phyloP scores from a whole-genome alignment of 2,888 invertebrate genomes.

The Pycnomerus fuliginosus region DNA sequence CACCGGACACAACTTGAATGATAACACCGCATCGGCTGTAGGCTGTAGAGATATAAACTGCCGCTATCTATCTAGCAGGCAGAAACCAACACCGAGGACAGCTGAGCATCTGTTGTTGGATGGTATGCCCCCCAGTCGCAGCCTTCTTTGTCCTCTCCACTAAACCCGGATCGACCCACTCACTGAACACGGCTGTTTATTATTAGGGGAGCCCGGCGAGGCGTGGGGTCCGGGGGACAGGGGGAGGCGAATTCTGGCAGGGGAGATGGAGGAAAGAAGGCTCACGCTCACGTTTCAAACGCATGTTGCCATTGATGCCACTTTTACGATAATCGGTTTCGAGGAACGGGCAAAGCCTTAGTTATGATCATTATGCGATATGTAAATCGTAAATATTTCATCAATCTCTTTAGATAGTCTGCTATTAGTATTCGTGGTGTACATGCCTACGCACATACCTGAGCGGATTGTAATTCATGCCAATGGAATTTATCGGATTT shows the following conservation, averaged over 20 bases:
- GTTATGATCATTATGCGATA: no score
- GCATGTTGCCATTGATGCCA: no score
- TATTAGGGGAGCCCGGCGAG: conserved; percentile 33
- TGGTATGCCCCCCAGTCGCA: conserved; percentile 23
- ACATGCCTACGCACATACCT: no score
- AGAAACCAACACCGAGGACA: conserved; percentile 29
- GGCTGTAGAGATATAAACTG: conserved; percentile 24
- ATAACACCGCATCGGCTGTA: conserved; percentile 15
- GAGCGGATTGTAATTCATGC: no score
- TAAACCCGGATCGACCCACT: conserved; percentile 31
- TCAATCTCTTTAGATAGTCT: no score
- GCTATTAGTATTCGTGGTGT: no score
- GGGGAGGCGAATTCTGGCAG: conserved; percentile 3
- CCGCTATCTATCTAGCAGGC: conserved; percentile 23
- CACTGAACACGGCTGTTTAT: conserved; percentile 30
- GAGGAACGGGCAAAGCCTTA: no score
- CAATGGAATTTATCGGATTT: no score
- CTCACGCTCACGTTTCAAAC: conserved; percentile 15
- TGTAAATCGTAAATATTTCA: no score
- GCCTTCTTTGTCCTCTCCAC: conserved; percentile 33
- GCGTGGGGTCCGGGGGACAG: conserved; percentile 12
- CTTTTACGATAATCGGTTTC: no score
- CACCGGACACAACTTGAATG: conserved; percentile 17
- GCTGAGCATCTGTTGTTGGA: conserved; percentile 38
- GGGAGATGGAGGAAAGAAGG: conserved; percentile 7